Conservation (phyloP, 1,140 invertebrate species). For the Pseudomyrmex concolor region DNA sequence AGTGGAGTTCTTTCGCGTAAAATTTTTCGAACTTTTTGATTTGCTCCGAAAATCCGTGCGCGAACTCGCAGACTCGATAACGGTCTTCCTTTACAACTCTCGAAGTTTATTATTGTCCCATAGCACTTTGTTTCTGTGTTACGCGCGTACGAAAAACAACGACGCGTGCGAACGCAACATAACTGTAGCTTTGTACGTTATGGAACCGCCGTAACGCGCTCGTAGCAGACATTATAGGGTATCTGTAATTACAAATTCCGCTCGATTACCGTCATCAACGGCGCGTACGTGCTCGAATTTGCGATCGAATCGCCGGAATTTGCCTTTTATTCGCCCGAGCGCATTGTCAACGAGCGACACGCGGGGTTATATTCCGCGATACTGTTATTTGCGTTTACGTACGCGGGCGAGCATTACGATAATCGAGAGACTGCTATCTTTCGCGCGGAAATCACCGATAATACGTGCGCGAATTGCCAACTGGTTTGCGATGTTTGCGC, state of each 20-base stretch:
- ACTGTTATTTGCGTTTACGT: slow-evolving; percentile 3
- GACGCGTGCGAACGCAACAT: slow-evolving; percentile 37
- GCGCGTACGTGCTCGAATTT: slow-evolving; percentile 69
- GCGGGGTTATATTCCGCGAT: slow-evolving; percentile 52
- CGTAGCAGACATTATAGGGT: slow-evolving; percentile 54
- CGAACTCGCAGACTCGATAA: not conserved
- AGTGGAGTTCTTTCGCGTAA: too few relatives aligned
- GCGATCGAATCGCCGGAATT: slow-evolving; percentile 69
- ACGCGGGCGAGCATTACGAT: slow-evolving; percentile 27
- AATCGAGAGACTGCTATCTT: slow-evolving; percentile 51
- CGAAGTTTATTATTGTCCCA: too few relatives aligned
- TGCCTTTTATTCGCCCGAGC: slow-evolving; percentile 67
- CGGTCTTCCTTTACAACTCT: too few relatives aligned
- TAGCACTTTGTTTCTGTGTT: not conserved
- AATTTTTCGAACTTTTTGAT: too few relatives aligned
- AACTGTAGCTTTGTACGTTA: slow-evolving; percentile 67
- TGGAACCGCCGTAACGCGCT: slow-evolving; percentile 53
- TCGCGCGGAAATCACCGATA: slow-evolving; percentile 32
- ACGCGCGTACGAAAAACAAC: slow-evolving; percentile 26
- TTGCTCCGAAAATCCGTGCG: not conserved
- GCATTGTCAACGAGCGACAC: slow-evolving; percentile 60
- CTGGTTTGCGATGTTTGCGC: not conserved
- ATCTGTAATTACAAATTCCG: slow-evolving; percentile 72
- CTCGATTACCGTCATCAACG: slow-evolving; percentile 69
- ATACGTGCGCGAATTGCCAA: slow-evolving; percentile 60